Conservation (phyloP, 1,140 invertebrate genomes). For the Chironomus tepperi region DNA sequence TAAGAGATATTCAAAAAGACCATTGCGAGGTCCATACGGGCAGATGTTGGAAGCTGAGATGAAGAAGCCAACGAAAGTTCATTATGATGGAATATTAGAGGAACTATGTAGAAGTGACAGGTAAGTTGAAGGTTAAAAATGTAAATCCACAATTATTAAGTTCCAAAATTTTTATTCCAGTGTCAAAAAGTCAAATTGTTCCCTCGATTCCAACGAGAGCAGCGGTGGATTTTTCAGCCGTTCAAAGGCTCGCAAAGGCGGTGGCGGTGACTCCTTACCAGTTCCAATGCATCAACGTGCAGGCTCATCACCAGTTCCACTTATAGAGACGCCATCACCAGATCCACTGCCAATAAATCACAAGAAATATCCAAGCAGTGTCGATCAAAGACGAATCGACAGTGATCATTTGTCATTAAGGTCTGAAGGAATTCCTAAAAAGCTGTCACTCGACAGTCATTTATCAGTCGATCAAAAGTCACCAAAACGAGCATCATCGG, state of each 20-base stretch:
- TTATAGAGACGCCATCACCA: constrained; percentile 24
- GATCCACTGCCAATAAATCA: constrained; percentile 27
- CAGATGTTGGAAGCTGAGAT: constrained; percentile 77
- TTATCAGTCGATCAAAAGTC: constrained; percentile 25
- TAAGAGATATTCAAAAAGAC: constrained; percentile 60
- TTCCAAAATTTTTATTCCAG: background rate
- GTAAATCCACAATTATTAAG: background rate
- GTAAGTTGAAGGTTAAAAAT: constrained; percentile 28
- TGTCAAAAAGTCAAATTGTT: constrained; percentile 23
- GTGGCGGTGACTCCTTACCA: constrained; percentile 32
- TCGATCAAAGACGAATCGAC: constrained; percentile 24
- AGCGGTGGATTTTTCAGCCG: constrained; percentile 24
- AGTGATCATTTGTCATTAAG: background rate
- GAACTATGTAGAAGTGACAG: constrained; percentile 35
- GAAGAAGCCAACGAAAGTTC: constrained; percentile 55
- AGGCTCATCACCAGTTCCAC: constrained; percentile 38
- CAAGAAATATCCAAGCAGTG: constrained; percentile 28
- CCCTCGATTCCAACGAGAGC: constrained; percentile 17
- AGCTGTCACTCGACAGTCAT: constrained; percentile 20
- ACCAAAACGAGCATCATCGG: constrained; percentile 36
- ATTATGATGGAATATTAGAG: constrained; percentile 45
- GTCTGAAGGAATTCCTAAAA: constrained; percentile 3
- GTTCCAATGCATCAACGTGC: constrained; percentile 37
- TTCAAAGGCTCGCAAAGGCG: constrained; percentile 30
- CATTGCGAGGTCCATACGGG: constrained; percentile 67